Conservation (phyloP, 2,797 vertebrate species). For the Furcifer pardalis region DNA sequence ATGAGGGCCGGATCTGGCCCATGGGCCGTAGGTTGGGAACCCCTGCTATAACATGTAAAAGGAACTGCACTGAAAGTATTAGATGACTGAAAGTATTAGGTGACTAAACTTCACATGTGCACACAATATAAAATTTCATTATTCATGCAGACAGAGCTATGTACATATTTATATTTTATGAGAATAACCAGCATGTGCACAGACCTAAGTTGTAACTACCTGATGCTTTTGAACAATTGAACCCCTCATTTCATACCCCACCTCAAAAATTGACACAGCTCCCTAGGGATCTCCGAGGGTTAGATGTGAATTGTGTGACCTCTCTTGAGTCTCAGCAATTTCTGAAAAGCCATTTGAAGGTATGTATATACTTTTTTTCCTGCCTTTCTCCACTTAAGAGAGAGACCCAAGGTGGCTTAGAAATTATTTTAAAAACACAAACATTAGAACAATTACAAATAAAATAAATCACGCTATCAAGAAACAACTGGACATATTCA, state of each 20-base stretch:
- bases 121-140: not conserved
- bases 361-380: too few relatives aligned
- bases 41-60: not conserved
- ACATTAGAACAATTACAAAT: too few relatives aligned
- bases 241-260: not conserved
- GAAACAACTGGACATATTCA: not conserved
- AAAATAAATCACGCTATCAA: not conserved
- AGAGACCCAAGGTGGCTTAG: too few relatives aligned
- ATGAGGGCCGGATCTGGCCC: too few relatives aligned
- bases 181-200: too few relatives aligned
- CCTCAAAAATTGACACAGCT: not conserved
- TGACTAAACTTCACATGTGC: not conserved
- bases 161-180: too few relatives aligned
- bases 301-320: not conserved
- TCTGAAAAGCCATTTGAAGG: too few relatives aligned
- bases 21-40: too few relatives aligned
- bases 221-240: not conserved
- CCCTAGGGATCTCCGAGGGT: too few relatives aligned
- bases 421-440: too few relatives aligned
- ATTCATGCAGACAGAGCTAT: not conserved
- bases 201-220: too few relatives aligned
- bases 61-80: not conserved
- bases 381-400: too few relatives aligned
- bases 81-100: not conserved
- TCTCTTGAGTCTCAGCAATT: not conserved